Base-by-base conservation (phyloP, 92 coral and sea anemone species). In the Muricea muricata region DNA sequence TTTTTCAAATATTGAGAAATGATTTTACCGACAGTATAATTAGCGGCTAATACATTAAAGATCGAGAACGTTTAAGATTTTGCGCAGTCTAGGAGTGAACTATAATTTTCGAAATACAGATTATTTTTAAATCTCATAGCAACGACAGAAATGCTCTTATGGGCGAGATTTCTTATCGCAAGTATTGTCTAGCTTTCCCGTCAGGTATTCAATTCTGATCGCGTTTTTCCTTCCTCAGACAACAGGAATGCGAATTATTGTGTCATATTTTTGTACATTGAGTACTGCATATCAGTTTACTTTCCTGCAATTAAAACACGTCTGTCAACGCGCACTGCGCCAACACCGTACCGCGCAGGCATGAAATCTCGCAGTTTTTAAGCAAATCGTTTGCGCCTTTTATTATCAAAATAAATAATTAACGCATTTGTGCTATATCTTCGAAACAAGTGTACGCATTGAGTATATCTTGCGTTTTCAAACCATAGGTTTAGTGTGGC, bases 21-120 rank as follows among this genome's bases (percentile, higher is more conserved):
- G 9, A 37, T 35, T 75, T 75, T 14, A 28, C 80, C 80, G 80
- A 75, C 80, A 75, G 26, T 25, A 55, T 78, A 78, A 78, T 78
- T 78, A 78, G 70, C 83, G 69, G 83, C 71, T 55, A 78, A 78
- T 52, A 32, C 30, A 52, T 52, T 33, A 58, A 78, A 78, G 52
- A 41, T 78, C 34, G 70, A 26, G 28, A 26, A 31, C 63, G 24
- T 55, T 78, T 78, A 4, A 20, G 24, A 78, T 20, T 39, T 75
- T 73, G 39, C 55, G 55, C 52, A 29, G 32, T 24, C 20, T n/a
- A 71, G 12, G 56, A 71, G 55, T 33, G 7, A 5, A 20, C 2
- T 40, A 6, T n/a, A 40, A 12, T n/a, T 25, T 24, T 30, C 32
- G 32, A 6, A 20, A 26, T 28, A 5, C 17, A 18, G 57, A 11